Evolutionary conservation across 2,888 invertebrate genomes (phyloP), one percentile per base, ranked within the genome.

Genomic region (Agrochola lota): DNA sequence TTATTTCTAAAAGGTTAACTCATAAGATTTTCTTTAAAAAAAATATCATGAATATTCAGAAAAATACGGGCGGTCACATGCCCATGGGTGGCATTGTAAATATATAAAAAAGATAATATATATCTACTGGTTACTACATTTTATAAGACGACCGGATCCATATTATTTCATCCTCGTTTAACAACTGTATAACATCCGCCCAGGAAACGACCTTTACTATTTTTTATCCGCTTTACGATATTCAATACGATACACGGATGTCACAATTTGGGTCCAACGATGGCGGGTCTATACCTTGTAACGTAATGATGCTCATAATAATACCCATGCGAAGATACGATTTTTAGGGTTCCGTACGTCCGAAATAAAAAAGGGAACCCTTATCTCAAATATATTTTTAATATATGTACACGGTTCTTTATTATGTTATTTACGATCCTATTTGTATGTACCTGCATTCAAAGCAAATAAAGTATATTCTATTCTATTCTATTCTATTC

Each of bases 211-310:
- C 68, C 77, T 83, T 77, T 71, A 75, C 63, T 55, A 75, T 83
- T 75, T 70, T 82, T 85, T 83, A 77, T 64, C 74, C 60, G 46
- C 30, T 77, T 71, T 73, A 67, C 59, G 63, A 77, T 77, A 77
- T 74, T 80, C 80, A 83, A 85, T 85, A 74, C 67, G 62, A 68
- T 71, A 66, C 73, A 73, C 77, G 80, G 83, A 85, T 80, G 77
- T 71, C 66, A 71, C 73, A 85, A 85, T 85, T 83, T 80, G 74
- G 76, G 59, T 49, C 63, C 69, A 71, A 74, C 71, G 66, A 68
- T 64, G 62, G 55, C 62, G 70, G 81, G 15, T 77, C 73, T 43
- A 82, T 69, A 62, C 43, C 43, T 68, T 71, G 68, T 79, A 57
- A 63, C 63, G 52, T 83, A 74, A 82, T 79, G 81, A 83, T 74